phyloP scores from a whole-genome alignment of 2,888 invertebrate species.

The Xanthia togata region DNA sequence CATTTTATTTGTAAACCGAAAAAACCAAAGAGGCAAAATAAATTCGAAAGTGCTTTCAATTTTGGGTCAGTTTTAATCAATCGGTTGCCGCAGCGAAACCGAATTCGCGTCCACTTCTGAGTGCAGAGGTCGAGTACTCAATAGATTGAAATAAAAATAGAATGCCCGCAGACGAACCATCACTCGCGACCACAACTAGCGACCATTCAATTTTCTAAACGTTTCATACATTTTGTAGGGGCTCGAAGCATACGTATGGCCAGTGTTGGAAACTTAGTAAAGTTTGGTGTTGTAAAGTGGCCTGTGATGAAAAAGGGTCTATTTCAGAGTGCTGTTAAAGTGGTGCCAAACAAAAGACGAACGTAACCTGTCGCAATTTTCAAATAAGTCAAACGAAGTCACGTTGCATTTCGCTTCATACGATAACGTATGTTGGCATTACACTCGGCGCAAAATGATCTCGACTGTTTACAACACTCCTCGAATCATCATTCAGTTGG shows the following conservation, averaged over 20 bases:
- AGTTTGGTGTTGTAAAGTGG: background rate
- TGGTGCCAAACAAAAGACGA: background rate
- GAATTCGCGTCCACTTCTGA: constrained; percentile 8
- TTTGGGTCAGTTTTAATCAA: constrained; percentile 49
- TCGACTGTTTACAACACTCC: background rate
- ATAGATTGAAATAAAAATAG: constrained; percentile 13
- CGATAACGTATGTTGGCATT: too few species aligned
- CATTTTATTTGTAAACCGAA: constrained; percentile 9
- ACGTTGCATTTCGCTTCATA: background rate
- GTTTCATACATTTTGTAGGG: background rate
- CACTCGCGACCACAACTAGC: background rate
- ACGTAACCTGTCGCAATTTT: background rate
- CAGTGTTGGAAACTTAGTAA: background rate
- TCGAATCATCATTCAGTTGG: background rate
- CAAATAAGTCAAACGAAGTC: background rate
- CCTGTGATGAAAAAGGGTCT: background rate
- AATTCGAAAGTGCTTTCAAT: constrained; percentile 18
- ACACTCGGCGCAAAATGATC: background rate
- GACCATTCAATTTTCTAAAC: too few species aligned
- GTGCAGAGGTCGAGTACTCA: constrained; percentile 3
- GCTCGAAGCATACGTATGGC: too few species aligned
- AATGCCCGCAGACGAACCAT: background rate
- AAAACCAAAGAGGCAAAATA: constrained; percentile 13
- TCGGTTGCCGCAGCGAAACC: constrained; percentile 36
- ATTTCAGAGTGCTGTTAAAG: background rate